Percentiles rank a stretch among this genome's conserved stretches.
phyloP scores from a whole-genome alignment of 2,888 invertebrate species.

The Diplolepis rosae region DNA sequence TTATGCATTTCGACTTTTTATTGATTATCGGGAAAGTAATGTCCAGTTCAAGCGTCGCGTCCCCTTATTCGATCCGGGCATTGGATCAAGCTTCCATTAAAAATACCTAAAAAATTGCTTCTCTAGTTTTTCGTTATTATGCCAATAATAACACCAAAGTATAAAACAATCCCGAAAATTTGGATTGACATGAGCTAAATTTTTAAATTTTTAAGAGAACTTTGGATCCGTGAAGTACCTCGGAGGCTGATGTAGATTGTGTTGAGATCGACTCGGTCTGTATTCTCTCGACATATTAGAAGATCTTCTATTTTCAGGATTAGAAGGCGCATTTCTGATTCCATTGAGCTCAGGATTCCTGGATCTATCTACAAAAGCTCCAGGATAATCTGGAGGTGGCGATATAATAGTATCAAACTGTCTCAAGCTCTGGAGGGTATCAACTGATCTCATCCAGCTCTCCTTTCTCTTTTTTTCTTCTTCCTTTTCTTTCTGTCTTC shows the following conservation, averaged over 20 bases:
- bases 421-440: constrained; percentile 62
- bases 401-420: constrained; percentile 59
- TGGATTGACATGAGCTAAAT: background rate
- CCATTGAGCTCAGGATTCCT: constrained; percentile 40
- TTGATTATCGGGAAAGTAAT: too few species aligned
- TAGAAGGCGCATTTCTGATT: constrained; percentile 39
- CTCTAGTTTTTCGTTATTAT: background rate
- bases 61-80: too few species aligned
- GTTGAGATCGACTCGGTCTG: constrained; percentile 76
- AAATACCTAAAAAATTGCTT: background rate
- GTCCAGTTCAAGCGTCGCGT: too few species aligned
- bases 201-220: constrained; percentile 52
- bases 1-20: too few species aligned
- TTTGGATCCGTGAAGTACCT: constrained; percentile 61
- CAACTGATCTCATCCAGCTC: constrained; percentile 66
- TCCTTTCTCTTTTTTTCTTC: constrained; percentile 50
- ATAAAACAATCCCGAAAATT: background rate
- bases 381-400: constrained; percentile 66
- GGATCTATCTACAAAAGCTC: constrained; percentile 45
- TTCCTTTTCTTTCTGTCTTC: constrained; percentile 54
- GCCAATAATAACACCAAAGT: background rate
- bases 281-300: constrained; percentile 50
- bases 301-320: constrained; percentile 3
- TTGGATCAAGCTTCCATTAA: background rate
- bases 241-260: constrained; percentile 77